Conservation (phyloP, 2,113 vertebrate species). For the Corvus hawaiiensis region DNA sequence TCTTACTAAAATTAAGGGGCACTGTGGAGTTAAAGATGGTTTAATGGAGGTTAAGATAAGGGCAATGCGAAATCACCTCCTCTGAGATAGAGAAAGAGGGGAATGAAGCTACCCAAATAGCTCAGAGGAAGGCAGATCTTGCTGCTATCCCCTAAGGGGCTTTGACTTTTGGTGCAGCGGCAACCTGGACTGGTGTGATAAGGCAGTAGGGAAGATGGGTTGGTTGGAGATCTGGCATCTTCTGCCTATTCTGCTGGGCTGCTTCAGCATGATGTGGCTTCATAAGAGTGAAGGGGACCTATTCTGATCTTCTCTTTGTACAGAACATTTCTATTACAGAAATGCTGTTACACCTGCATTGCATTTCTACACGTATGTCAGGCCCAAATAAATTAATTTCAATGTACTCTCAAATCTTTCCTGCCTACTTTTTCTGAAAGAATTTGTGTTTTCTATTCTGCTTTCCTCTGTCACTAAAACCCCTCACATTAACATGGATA, state of each 20-base stretch:
- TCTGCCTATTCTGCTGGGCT: not conserved
- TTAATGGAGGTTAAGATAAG: constrained; percentile 5
- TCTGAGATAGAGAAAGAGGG: not conserved
- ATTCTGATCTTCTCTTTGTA: not conserved
- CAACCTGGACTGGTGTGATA: not conserved
- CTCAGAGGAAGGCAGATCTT: not conserved
- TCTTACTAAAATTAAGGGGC: not conserved
- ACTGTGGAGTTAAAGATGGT: not conserved
- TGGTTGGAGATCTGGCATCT: not conserved
- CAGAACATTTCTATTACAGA: not conserved
- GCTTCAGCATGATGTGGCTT: not conserved
- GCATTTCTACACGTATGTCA: accelerated
- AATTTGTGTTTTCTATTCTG: not conserved
- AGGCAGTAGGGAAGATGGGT: not conserved
- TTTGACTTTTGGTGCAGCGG: not conserved
- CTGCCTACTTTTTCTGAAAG: not conserved
- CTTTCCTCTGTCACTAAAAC: not conserved
- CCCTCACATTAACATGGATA: not conserved
- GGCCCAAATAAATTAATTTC: not conserved
- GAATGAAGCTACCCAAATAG: not conserved
- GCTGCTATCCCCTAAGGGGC: not conserved
- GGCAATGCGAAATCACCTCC: not conserved
- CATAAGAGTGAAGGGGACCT: not conserved
- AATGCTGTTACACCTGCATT: not conserved
- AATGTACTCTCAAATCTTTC: not conserved